A percentile compares a stretch with the other conserved stretches of the same genome.
Conservation (phyloP, 2,797 vertebrate species). For the Natrix natrix region DNA sequence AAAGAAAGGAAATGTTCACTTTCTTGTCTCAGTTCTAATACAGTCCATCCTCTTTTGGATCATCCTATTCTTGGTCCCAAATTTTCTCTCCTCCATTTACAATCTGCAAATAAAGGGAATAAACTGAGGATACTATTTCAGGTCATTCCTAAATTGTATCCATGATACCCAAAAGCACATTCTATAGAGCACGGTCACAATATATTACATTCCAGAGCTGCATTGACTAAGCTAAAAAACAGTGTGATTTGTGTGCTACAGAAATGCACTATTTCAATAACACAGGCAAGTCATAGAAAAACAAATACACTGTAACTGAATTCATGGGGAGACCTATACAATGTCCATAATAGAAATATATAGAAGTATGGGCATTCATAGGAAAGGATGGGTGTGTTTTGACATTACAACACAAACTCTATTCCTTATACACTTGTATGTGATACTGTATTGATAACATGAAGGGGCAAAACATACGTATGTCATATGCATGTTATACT, state of each 20-base stretch:
- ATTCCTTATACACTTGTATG: background rate
- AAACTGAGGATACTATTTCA: no score
- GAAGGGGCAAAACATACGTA: background rate
- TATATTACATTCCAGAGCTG: background rate
- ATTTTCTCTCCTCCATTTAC: no score
- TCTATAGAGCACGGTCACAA: background rate
- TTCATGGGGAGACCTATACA: background rate
- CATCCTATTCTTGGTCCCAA: no score
- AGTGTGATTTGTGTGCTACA: background rate
- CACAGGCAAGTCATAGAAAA: background rate
- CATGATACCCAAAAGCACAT: background rate
- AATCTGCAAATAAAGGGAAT: no score
- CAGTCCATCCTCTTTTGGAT: no score
- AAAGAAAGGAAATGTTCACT: background rate
- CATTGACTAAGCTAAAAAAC: background rate
- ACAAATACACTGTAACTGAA: background rate
- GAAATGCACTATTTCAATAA: background rate
- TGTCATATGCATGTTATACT: background rate
- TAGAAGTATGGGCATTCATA: background rate
- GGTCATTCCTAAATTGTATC: background rate
- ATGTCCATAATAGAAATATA: background rate
- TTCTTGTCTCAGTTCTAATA: background rate
- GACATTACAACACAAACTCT: background rate
- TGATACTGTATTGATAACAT: background rate
- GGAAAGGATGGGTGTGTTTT: background rate